Evolutionary conservation across 2,888 invertebrate species (phyloP), one percentile per base, ranked within the genome.

Genomic region (Pheosia tremula): DNA sequence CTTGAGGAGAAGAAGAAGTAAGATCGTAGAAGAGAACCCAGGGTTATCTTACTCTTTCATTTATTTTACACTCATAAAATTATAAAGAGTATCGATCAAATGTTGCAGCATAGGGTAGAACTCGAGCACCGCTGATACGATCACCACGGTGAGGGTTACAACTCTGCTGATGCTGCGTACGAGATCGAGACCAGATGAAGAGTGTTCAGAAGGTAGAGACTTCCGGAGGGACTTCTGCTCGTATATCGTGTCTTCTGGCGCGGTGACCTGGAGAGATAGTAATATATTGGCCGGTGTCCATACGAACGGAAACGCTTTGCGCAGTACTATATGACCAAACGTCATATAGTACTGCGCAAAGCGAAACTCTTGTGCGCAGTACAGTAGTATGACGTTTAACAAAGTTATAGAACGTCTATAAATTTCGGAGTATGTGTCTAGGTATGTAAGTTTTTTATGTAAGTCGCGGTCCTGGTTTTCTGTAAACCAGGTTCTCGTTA

Each of bases 141-240:
- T 67, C 0, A 91, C 66, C 0, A 83, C 81, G 0, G 80, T n/a
- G 0, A 92, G 62, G 0, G 89, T 83, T 10, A 83, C 61, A 1
- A 84, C 64, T 24, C 92, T 77, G 54, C 78, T 88, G 38, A 88
- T 58, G 5, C 81, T 88, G 0, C 91, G 72, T 0, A 86, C 67
- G 8, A 91, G 60, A 0, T 88, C 86, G 41, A 89, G 37, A 36
- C 57, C 71, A 79, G 64, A 72, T 71, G 38, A 77, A 66, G 6
- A 75, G 53, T 0, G 84, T 70, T 41, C 3, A 13, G 47, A 57
- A 1, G 64, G 60, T 4, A 80, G 72, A 0, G 86, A 89, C 64
- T 88, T 91, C 1, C 91, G 80, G 10, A 88, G 75, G 0, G 91
- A 90, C 61, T 82, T 83, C 0, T 68, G 50, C 52, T 79, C 78